Conservation (phyloP, 2,113 vertebrate species). For the Dicaeum eximium region DNA sequence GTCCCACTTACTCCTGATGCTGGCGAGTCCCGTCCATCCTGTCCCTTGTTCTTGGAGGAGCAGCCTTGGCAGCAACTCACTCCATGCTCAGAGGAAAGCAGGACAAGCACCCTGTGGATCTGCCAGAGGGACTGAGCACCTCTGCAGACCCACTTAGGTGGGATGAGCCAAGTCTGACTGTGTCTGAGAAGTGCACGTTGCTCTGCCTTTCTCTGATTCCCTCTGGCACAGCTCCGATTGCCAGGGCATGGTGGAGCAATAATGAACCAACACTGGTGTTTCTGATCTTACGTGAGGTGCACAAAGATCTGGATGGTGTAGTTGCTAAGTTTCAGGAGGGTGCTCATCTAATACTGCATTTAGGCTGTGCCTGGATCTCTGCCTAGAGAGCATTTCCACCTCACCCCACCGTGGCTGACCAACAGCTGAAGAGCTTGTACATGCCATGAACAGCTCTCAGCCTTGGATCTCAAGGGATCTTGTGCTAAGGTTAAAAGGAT, state of each 20-base stretch:
- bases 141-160: not conserved
- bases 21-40: rapidly evolving
- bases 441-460: not conserved
- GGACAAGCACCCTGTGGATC: not conserved
- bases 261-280: not conserved
- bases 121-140: not conserved
- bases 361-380: not conserved
- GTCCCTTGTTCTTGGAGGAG: not conserved
- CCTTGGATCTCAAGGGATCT: not conserved
- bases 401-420: not conserved
- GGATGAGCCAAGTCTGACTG: not conserved
- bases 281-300: not conserved
- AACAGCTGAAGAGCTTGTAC: not conserved
- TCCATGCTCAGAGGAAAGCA: not conserved
- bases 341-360: not conserved
- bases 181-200: not conserved
- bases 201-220: not conserved
- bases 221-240: not conserved
- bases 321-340: not conserved
- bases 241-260: not conserved
- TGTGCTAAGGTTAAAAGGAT: not conserved
- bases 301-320: not conserved
- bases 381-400: not conserved
- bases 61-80: not conserved
- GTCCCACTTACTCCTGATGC: not conserved